These are phyloP conservation scores for Onychomys arenicola DNA, from an alignment of 2,797 vertebrate genomes.

Conservation along the genomic window DNA sequence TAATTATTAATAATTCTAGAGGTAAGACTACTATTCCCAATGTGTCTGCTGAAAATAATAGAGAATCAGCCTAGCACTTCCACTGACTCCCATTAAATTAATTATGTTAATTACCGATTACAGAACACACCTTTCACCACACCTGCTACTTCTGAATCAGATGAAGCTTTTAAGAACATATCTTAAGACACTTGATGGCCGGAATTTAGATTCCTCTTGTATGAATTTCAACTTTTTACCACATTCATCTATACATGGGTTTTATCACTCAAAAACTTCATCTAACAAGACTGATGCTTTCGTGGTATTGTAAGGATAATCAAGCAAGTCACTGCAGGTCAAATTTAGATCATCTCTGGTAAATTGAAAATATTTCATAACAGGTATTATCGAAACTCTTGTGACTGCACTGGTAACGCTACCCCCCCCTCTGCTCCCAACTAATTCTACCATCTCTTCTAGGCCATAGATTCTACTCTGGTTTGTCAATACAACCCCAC, in stretches of 20 bases:
- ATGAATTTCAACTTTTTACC: neutral
- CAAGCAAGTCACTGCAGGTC: neutral
- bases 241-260: neutral
- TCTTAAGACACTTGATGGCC: neutral
- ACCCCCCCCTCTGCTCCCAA: neutral
- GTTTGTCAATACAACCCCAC: neutral
- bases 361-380: neutral
- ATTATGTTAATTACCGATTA: neutral
- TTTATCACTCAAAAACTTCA: neutral
- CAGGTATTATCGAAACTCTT: neutral
- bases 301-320: neutral
- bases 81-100: neutral
- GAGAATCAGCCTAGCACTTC: neutral
- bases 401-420: neutral
- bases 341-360: neutral
- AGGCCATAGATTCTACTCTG: neutral
- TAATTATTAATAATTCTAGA: conserved; percentile 14
- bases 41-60: neutral
- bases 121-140: too few relatives aligned
- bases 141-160: neutral
- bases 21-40: neutral
- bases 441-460: neutral
- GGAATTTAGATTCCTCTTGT: neutral
- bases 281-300: neutral
- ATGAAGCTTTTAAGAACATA: neutral